Evolutionary conservation across 2,797 vertebrate species (phyloP), one percentile per base, ranked within the genome.

Genomic region (Crocodylus rhombifer): DNA sequence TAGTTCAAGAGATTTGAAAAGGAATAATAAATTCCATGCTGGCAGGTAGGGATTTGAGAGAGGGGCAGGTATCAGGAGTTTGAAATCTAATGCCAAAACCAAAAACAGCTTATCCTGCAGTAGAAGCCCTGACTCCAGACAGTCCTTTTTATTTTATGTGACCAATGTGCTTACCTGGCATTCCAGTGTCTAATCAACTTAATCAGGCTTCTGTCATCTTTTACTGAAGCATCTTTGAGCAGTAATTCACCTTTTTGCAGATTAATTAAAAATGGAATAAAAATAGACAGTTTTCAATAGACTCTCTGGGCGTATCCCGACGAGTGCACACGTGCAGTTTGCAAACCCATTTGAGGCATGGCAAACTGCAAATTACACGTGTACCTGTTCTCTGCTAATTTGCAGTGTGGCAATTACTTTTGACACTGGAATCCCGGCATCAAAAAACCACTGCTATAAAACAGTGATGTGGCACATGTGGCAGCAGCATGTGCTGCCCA

Each of bases 161-260:
- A 36, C 36, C 36, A 36, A 20, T 21, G 23, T 36, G 23, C 67
- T 36, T 36, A 20, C 33, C 65, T 36, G 10, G 17, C 23, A 33
- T 36, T 36, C 67, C 20, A 36, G 33, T 69, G 33, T 69, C 67
- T 69, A 33, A 69, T 21, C 67, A 69, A 69, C 14, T 23, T 23
- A 23, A 4, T 69, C 36, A 69, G 65, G 21, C 33, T 11, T 30
- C 64, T 30, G 17, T 14, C 10, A 33, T 36, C 4, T 69, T 36
- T 69, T 33, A 42, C 4, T 69, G 18, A 69, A 69, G 33, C 33
- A 33, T 6, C 20, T 69, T 69, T 69, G 30, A 36, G n/a, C 57
- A 25, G 5, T 58, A 88, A 87, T 90, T 95, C 87, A 88, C 82
- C 76, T 91, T 88, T 61, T 0, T 65, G 65, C 75, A 89, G 33